Percentiles rank a stretch among this genome's conserved stretches.
phyloP scores from a whole-genome alignment of 2,113 vertebrate species.

The Zapus hudsonius region DNA sequence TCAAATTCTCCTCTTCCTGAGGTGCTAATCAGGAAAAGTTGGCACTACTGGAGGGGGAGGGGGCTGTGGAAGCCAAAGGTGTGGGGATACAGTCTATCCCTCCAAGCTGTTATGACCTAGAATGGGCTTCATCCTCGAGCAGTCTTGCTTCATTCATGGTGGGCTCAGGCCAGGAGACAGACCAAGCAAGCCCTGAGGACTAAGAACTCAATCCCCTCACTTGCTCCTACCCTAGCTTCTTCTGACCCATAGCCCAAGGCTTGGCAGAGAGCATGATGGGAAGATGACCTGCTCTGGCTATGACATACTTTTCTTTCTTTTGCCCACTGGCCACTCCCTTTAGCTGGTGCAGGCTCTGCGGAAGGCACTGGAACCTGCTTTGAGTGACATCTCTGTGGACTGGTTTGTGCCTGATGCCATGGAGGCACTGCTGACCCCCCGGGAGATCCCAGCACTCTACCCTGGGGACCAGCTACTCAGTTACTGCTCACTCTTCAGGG shows the following conservation, averaged over 20 bases:
- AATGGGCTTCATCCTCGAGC: not conserved
- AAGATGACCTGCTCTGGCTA: not conserved
- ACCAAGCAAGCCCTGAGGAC: not conserved
- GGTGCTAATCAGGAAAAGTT: not conserved
- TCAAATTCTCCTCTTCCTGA: not conserved
- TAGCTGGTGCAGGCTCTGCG: constrained; percentile 96
- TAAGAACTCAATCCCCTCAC: not conserved
- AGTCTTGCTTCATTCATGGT: not conserved
- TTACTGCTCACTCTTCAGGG: constrained; percentile 94
- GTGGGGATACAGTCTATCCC: not conserved
- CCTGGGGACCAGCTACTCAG: constrained; percentile 93
- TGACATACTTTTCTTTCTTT: not conserved
- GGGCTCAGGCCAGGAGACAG: constrained; percentile 28
- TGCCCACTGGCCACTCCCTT: not conserved
- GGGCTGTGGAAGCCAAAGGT: not conserved
- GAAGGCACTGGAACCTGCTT: constrained; percentile 95
- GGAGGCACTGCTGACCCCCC: constrained; percentile 96
- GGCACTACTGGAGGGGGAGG: not conserved
- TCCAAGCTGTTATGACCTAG: not conserved
- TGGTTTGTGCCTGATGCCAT: constrained; percentile 97
- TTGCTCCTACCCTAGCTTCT: not conserved
- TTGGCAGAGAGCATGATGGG: not conserved
- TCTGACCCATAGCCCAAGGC: not conserved
- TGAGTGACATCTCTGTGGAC: constrained; percentile 96
- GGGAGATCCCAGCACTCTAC: constrained; percentile 95